phyloP scores from a whole-genome alignment of 2,113 vertebrate genomes.

The Mohoua ochrocephala region DNA sequence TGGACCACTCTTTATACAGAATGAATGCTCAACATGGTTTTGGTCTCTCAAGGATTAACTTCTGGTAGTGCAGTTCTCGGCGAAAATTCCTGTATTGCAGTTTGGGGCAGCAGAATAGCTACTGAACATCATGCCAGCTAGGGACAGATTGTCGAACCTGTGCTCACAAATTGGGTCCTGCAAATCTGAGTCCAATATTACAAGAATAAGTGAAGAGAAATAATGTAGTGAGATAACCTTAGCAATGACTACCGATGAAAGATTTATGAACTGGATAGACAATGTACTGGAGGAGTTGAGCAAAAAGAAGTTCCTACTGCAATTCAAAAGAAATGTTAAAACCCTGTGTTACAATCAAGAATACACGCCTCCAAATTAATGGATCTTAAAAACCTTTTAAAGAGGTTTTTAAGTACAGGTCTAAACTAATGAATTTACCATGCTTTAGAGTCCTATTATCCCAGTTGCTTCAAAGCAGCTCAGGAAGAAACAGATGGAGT shows the following conservation, averaged over 20 bases:
- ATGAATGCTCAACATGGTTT: not conserved
- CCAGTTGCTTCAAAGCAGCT: not conserved
- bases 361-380: not conserved
- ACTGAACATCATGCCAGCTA: not conserved
- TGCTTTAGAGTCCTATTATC: not conserved
- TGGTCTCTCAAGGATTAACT: not conserved
- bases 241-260: not conserved
- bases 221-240: not conserved
- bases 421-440: not conserved
- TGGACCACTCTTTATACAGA: not conserved
- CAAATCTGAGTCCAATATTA: not conserved
- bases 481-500: not conserved
- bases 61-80: not conserved
- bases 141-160: not conserved
- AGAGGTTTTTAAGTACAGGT: not conserved
- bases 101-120: not conserved
- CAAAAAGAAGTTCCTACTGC: not conserved
- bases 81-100: not conserved
- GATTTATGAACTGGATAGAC: not conserved
- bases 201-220: not conserved
- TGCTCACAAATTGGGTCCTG: not conserved
- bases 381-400: not conserved
- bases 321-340: not conserved
- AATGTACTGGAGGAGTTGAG: not conserved
- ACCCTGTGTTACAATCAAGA: not conserved